Evolutionary conservation across 2,888 invertebrate species (phyloP), one percentile per base, ranked within the genome.

Genomic region (Arge pagana): DNA sequence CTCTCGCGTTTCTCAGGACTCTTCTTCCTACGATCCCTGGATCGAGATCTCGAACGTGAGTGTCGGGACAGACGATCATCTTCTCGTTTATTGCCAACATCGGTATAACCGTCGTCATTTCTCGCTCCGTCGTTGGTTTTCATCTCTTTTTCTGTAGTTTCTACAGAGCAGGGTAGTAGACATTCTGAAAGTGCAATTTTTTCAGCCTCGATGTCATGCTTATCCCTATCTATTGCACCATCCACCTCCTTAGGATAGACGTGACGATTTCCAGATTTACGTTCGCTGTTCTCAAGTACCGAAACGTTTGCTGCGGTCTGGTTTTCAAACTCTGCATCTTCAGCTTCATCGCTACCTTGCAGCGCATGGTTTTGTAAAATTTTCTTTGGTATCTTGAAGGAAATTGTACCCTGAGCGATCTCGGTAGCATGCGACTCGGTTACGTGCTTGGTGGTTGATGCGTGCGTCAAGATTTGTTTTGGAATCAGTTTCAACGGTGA

Each of bases 401-500:
- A 48, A 5, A 48, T 23, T 11, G 52, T 48, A n/a, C 36, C 23
- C 11, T 48, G 48, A 18, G 15, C 13, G 13, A 33, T 33, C 3
- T 39, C 50, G 18, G 41, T 15, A 26, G 8, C 8, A 19, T 7
- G n/a, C 19, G 23, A 8, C 13, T 48, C 39, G 18, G 31, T n/a
- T 19, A 24, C 35, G 3, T 23, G 8, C 15, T 45, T 36, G n/a
- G n/a, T n/a, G n/a, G 19, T 13, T 36, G 16, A 52, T 57, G 26
- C 63, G 63, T 19, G 64, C 8, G 68, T 56, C 28, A 70, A 43
- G 15, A 73, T 52, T 31, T 72, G 71, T 30, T 73, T 71, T 2
- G 73, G 67, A 11, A 71, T 64, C 8, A 72, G 60, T 53, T 72
- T 72, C 3, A 72, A 40, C 3, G 61, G 52, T 4, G 61, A 57